phyloP scores from a whole-genome alignment of 1,140 invertebrate species.

The Ostrea edulis region DNA sequence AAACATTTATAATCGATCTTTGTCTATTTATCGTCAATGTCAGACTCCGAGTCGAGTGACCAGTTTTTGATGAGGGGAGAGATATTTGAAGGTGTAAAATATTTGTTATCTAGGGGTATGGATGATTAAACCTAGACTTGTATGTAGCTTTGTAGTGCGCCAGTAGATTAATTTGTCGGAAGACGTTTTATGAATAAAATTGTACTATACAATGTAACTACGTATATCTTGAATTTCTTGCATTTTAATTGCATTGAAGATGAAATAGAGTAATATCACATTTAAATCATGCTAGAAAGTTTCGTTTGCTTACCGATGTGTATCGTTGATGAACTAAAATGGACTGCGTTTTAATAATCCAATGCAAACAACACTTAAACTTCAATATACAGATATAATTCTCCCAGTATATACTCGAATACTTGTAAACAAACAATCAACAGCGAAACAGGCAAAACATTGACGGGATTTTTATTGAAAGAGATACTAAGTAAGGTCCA shows the following conservation, averaged over 20 bases:
- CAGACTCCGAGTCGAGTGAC: constrained; percentile 5
- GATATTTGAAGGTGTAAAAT: background rate
- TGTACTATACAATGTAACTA: background rate
- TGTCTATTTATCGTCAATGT: background rate
- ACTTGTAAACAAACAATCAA: constrained; percentile 30
- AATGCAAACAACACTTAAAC: background rate
- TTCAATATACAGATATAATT: background rate
- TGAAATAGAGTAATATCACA: background rate
- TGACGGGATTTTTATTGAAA: constrained; percentile 12
- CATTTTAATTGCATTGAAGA: background rate
- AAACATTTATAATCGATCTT: background rate
- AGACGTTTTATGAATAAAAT: background rate
- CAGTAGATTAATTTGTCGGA: background rate
- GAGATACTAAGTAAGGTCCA: constrained; percentile 8
- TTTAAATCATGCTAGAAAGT: background rate
- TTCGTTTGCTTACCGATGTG: constrained; percentile 14
- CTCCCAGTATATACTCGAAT: background rate
- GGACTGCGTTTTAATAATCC: background rate
- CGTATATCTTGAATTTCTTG: background rate
- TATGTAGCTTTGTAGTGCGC: background rate
- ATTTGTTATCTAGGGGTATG: background rate
- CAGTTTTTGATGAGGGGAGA: background rate
- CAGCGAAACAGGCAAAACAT: constrained; percentile 33
- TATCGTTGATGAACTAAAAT: background rate
- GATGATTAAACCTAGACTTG: background rate